Conservation (phyloP, 1,140 invertebrate species). For the Diuraphis noxia region DNA sequence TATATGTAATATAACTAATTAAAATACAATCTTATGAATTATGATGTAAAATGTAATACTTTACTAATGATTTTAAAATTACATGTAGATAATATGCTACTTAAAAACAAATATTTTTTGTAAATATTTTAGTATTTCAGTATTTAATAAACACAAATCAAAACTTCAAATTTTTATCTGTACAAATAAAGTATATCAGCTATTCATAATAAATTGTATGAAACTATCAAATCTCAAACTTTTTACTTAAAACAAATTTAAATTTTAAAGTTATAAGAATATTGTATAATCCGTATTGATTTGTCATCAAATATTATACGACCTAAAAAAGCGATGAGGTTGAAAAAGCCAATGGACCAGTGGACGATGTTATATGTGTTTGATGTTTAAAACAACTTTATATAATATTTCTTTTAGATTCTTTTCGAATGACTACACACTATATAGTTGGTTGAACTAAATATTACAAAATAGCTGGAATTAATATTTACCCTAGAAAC, state of each 20-base stretch:
- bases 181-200: background rate
- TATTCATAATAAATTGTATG: background rate
- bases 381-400: slow-evolving; percentile 9
- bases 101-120: background rate
- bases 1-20: background rate
- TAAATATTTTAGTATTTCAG: background rate
- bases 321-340: background rate
- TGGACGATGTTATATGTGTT: background rate
- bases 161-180: background rate
- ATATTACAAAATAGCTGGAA: background rate
- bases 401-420: slow-evolving; percentile 6
- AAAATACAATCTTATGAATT: background rate
- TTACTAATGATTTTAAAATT: background rate
- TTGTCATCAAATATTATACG: background rate
- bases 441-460: background rate
- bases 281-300: background rate
- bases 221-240: background rate
- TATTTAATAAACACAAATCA: background rate
- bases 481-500: background rate
- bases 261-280: background rate
- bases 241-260: background rate
- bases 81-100: background rate
- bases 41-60: background rate
- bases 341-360: background rate
- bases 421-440: background rate